Conservation (phyloP, 2,797 vertebrate genomes). For the Mico argentatus region DNA sequence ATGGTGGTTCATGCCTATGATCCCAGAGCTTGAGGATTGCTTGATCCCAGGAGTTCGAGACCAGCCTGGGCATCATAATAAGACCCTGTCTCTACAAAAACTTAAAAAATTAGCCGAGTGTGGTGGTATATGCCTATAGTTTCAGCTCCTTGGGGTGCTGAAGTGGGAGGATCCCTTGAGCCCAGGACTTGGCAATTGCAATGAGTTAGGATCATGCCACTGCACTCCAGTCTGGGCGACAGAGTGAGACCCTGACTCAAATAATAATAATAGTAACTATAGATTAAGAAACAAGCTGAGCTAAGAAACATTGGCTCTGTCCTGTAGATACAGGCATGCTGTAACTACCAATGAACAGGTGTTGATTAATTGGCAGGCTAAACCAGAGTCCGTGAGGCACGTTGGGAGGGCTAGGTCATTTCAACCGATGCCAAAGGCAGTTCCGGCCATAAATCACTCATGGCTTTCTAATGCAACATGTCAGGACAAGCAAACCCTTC, state of each 20-base stretch:
- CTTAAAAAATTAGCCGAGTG: background rate
- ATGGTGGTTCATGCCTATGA: background rate
- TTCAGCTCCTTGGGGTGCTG: background rate
- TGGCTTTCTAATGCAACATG: background rate
- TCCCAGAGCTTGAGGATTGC: background rate
- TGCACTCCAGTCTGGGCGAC: background rate
- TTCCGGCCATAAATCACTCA: background rate
- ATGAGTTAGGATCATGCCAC: background rate
- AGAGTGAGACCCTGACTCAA: background rate
- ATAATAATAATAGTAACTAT: background rate
- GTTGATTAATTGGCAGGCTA: background rate
- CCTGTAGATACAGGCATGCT: background rate
- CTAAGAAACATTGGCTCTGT: background rate
- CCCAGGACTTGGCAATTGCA: background rate
- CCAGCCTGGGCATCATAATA: background rate
- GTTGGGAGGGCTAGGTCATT: background rate
- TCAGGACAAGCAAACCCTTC: background rate
- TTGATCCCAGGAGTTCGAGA: background rate
- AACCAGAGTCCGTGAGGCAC: background rate
- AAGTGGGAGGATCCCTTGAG: background rate
- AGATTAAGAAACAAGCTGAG: background rate
- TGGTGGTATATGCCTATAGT: background rate
- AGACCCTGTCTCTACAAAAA: background rate
- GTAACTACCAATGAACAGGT: background rate
- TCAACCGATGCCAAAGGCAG: background rate